Conservation (phyloP, 2,888 invertebrate genomes). For the Tanytarsus gracilentus region DNA sequence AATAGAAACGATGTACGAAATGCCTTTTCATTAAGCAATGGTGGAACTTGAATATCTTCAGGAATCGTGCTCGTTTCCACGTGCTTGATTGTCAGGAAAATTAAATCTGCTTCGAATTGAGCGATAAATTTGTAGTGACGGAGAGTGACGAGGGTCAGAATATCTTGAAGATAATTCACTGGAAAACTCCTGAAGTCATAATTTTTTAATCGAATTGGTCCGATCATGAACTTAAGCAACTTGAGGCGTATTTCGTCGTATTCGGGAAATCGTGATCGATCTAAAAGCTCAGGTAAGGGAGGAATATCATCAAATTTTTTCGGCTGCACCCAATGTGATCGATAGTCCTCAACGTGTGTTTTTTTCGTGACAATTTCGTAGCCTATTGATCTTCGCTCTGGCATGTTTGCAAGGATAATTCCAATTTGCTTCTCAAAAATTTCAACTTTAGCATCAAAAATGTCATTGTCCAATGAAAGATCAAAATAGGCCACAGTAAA, state of each 20-base stretch:
- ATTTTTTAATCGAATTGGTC: background rate
- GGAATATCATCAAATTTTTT: background rate
- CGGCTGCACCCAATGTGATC: background rate
- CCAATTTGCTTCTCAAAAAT: background rate
- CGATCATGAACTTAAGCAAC: background rate
- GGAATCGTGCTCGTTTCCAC: background rate
- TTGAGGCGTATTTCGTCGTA: background rate
- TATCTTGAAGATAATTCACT: background rate
- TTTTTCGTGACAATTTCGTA: background rate
- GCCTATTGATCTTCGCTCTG: background rate
- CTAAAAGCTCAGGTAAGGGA: background rate
- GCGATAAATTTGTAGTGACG: background rate
- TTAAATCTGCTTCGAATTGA: background rate
- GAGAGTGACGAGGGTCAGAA: background rate
- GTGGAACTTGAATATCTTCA: background rate
- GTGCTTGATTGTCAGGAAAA: slow-evolving; percentile 18
- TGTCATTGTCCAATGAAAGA: background rate
- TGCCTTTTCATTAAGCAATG: background rate
- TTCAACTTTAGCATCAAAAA: background rate
- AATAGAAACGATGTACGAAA: slow-evolving; percentile 14
- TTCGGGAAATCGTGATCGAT: background rate
- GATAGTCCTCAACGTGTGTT: background rate
- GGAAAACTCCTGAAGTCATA: background rate
- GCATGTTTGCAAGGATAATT: background rate
- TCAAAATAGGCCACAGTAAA: background rate